A percentile compares a stretch with the other conserved stretches of the same genome.
These are phyloP conservation scores for Drosophila nr. medialis DNA, from an alignment of 2,888 invertebrate genomes.

Conservation along the genomic window DNA sequence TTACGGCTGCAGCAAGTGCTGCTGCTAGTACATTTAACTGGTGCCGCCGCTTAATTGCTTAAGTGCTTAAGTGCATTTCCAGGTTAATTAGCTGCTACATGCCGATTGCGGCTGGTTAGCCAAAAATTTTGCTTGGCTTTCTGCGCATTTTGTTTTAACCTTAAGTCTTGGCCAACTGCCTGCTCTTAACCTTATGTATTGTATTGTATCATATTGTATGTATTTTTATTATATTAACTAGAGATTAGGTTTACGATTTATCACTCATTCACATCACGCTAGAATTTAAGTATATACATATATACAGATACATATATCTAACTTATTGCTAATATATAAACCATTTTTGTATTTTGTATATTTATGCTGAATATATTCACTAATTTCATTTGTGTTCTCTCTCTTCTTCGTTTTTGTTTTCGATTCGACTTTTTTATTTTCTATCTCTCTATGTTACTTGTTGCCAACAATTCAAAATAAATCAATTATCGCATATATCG, in stretches of 20 bases:
- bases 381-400: conserved; percentile 78
- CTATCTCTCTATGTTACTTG: conserved; percentile 49
- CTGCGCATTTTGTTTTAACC: conserved; percentile 42
- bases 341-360: conserved; percentile 35
- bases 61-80: conserved; percentile 79
- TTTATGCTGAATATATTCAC: conserved; percentile 65
- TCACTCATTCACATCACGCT: conserved; percentile 33
- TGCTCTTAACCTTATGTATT: conserved; percentile 32
- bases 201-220: conserved; percentile 33
- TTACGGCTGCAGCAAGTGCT: conserved; percentile 22
- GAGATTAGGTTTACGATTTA: conserved; percentile 31
- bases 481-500: conserved; percentile 39
- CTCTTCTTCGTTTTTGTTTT: conserved; percentile 72
- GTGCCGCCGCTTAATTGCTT: conserved; percentile 49
- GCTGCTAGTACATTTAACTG: conserved; percentile 16
- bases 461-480: conserved; percentile 44
- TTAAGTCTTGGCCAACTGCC: conserved; percentile 40
- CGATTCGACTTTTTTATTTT: conserved; percentile 58
- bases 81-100: conserved; percentile 68
- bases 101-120: conserved; percentile 24
- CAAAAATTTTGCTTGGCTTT: conserved; percentile 33
- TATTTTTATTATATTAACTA: conserved; percentile 22
- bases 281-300: conserved; percentile 38
- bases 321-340: conserved; percentile 38
- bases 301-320: conserved; percentile 9